Evolutionary conservation across 2,113 vertebrate genomes (phyloP).

Genomic region (pig (Sus scrofa)): T2T-Sscrofa CM000816.6:31667001-31667500

Average conservation of each 20-base stretch:
- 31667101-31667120: neutral
- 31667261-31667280: no score
- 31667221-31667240: no score
- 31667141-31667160: conserved; percentile 22
- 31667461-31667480: neutral
- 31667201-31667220: neutral
- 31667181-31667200: neutral
- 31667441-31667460: neutral
- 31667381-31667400: neutral
- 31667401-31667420: neutral
- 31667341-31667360: neutral
- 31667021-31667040: neutral
- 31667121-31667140: neutral
- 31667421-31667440: neutral
- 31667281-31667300: no score
- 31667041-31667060: neutral
- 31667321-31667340: neutral
- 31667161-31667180: neutral
- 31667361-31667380: neutral
- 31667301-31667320: no score
- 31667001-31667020: neutral
- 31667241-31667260: no score
- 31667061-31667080: conserved; percentile 15
- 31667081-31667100: neutral
- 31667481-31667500: neutral